A percentile compares a stretch with the other conserved stretches of the same genome.
Conservation (phyloP, 2,113 vertebrate genomes). For the Hypocryptadius cinnamomeus region DNA sequence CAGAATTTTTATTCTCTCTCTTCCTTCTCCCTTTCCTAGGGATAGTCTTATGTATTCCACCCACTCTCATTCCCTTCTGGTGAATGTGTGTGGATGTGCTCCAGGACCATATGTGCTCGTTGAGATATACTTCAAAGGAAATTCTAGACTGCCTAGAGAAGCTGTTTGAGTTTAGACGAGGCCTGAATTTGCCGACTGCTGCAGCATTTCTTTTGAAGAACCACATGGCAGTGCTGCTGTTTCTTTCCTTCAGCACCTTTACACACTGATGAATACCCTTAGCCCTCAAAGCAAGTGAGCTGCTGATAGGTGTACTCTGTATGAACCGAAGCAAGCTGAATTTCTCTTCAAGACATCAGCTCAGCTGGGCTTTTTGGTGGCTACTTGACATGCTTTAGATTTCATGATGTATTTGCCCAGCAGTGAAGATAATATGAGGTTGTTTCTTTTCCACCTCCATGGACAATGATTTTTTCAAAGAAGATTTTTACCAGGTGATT, state of each 20-base stretch:
- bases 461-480: background rate
- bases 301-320: background rate
- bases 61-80: conserved; percentile 42
- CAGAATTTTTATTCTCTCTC: conserved; percentile 34
- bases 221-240: background rate
- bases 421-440: background rate
- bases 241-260: conserved; percentile 5
- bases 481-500: background rate
- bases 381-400: background rate
- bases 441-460: background rate
- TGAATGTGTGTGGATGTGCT: conserved; percentile 45
- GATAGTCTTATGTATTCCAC: conserved; percentile 41
- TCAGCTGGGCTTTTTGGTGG: background rate
- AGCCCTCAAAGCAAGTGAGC: background rate
- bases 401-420: background rate
- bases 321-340: background rate
- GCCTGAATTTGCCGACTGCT: conserved; percentile 9
- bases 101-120: conserved; percentile 31
- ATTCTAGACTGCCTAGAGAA: conserved; percentile 15
- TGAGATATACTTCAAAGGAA: conserved; percentile 50
- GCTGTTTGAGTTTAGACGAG: conserved; percentile 12
- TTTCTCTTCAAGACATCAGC: background rate
- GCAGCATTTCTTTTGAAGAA: conserved; percentile 35
- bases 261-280: background rate
- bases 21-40: conserved; percentile 38